Conservation (phyloP, 2,797 vertebrate species). For the Takifugu ocellatus region DNA sequence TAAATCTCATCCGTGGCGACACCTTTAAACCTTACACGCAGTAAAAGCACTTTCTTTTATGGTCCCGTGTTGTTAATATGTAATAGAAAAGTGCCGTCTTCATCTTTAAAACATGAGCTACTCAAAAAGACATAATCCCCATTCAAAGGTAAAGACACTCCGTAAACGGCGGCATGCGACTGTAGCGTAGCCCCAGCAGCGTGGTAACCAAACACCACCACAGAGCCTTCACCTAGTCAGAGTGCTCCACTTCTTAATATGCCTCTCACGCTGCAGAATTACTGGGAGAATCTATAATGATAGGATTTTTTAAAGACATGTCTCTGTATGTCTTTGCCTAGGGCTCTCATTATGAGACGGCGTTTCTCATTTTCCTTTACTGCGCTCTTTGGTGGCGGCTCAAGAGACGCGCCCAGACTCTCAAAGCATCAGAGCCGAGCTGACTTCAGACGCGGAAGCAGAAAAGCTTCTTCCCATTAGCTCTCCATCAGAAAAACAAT, state of each 20-base stretch:
- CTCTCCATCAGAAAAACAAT: constrained; percentile 24
- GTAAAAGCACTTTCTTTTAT: constrained; percentile 13
- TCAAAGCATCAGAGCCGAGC: constrained; percentile 40
- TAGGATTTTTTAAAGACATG: constrained; percentile 69
- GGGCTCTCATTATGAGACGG: constrained; percentile 73
- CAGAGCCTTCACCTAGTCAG: constrained; percentile 41
- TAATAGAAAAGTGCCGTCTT: no score
- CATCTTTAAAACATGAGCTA: no score
- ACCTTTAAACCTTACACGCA: constrained; percentile 41
- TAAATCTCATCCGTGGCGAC: constrained; percentile 43
- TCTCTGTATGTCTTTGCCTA: constrained; percentile 67
- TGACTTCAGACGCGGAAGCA: constrained; percentile 27
- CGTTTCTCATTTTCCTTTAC: constrained; percentile 68
- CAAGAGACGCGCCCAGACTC: constrained; percentile 58
- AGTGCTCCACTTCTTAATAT: constrained; percentile 58
- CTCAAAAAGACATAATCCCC: no score
- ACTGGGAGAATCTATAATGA: constrained; percentile 74
- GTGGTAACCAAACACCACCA: constrained; percentile 45
- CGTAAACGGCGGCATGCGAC: constrained; percentile 23
- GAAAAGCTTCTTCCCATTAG: constrained; percentile 30
- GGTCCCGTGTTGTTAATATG: neutral
- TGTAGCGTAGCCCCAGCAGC: constrained; percentile 30
- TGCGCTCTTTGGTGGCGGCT: constrained; percentile 62
- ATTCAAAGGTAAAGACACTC: no score
- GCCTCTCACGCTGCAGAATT: constrained; percentile 60